Evolutionary conservation across 92 coral and sea anemone genomes (phyloP).

Genomic region (Chrysogorgia sp.): DNA sequence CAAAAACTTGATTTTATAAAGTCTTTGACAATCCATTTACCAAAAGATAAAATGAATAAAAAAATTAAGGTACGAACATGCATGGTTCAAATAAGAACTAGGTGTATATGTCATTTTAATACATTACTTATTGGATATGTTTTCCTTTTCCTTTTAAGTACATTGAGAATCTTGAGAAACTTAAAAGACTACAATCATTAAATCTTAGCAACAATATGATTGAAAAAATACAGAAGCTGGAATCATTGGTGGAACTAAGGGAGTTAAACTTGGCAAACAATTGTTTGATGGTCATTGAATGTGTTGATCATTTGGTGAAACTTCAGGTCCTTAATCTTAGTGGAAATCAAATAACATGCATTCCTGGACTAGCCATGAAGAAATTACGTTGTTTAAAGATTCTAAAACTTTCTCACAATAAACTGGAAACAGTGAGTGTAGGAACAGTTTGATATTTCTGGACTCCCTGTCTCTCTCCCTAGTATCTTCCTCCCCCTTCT

Average conservation of each 20-base stretch:
- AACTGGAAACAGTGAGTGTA: constrained; percentile 76
- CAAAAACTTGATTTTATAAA: constrained; percentile 75
- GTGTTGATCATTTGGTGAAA: constrained; percentile 69
- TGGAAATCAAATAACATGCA: constrained; percentile 74
- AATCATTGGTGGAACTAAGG: constrained; percentile 72
- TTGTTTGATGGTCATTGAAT: constrained; percentile 79
- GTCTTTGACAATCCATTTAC: constrained; percentile 73
- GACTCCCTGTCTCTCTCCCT: not conserved
- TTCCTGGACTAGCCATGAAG: constrained; percentile 77
- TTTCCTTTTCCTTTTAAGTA: constrained; percentile 60
- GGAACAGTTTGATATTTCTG: not conserved
- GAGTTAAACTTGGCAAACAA: constrained; percentile 89
- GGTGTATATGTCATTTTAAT: not conserved
- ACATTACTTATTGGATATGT: not conserved
- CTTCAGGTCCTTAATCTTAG: constrained; percentile 82
- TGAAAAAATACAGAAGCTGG: constrained; percentile 91
- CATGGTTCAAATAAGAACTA: not conserved
- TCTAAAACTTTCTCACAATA: constrained; percentile 78
- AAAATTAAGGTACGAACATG: constrained; percentile 82
- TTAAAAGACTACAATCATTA: constrained; percentile 69
- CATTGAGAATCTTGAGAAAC: constrained; percentile 83
- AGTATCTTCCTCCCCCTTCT: not conserved
- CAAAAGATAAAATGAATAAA: constrained; percentile 85
- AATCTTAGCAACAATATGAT: constrained; percentile 86
- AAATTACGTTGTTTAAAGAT: constrained; percentile 76